phyloP scores from a whole-genome alignment of 2,797 vertebrate species.

The Macropodus opercularis region DNA sequence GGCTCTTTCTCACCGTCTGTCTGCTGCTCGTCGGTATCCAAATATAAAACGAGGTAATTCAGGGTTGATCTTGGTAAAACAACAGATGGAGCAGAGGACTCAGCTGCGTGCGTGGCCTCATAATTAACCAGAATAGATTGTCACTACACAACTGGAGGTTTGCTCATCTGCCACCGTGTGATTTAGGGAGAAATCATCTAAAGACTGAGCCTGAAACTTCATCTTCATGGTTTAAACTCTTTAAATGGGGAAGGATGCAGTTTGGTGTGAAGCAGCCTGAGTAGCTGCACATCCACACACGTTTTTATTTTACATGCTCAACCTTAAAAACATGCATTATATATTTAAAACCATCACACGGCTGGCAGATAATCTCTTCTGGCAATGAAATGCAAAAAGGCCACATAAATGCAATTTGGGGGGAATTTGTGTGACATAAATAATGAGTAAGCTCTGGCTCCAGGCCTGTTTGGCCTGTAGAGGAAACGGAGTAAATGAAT shows the following conservation, averaged over 20 bases:
- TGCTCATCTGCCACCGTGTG: background rate
- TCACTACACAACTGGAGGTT: background rate
- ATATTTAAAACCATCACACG: conserved; percentile 47
- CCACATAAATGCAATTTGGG: conserved; percentile 66
- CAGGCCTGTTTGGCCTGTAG: conserved; percentile 57
- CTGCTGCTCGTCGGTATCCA: conserved; percentile 23
- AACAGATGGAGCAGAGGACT: conserved; percentile 40
- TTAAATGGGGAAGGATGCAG: too few species aligned
- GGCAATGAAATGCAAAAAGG: conserved; percentile 56
- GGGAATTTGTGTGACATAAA: conserved; percentile 64
- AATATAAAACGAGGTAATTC: conserved; percentile 6
- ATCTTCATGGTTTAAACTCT: too few species aligned
- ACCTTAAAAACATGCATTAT: conserved; percentile 19
- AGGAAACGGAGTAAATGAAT: conserved; percentile 64
- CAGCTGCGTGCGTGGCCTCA: conserved; percentile 1
- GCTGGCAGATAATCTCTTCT: conserved; percentile 48
- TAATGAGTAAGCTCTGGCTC: conserved; percentile 68
- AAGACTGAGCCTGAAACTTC: too few species aligned
- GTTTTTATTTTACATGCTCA: conserved; percentile 3
- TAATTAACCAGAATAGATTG: conserved; percentile 15
- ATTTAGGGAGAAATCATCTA: background rate
- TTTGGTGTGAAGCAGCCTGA: too few species aligned
- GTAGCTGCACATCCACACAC: background rate
- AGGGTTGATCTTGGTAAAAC: conserved; percentile 17
- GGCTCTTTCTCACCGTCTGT: conserved; percentile 6